phyloP scores from a whole-genome alignment of 2,797 vertebrate genomes.

The Sylvia borin region DNA sequence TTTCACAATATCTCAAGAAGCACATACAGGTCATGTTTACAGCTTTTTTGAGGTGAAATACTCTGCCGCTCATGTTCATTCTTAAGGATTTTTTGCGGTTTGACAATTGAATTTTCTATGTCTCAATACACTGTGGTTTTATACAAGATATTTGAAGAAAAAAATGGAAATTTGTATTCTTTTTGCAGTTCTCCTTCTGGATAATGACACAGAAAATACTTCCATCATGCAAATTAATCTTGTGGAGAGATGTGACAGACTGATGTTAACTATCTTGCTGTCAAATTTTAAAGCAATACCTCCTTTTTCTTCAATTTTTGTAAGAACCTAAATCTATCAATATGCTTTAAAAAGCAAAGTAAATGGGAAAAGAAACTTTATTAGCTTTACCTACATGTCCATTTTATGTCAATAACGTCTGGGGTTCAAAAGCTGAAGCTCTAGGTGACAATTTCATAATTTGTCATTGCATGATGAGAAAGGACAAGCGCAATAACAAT shows the following conservation, averaged over 20 bases:
- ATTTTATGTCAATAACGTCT: not conserved
- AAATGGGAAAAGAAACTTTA: not conserved
- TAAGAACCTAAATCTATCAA: not conserved
- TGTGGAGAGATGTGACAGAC: not conserved
- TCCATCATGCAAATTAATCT: not conserved
- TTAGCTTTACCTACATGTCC: not conserved
- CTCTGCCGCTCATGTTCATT: not conserved
- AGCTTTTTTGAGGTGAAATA: not conserved
- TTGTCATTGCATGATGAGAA: not conserved
- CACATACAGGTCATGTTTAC: not conserved
- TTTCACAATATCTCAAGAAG: not conserved
- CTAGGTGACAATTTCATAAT: not conserved
- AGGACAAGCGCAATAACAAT: not conserved
- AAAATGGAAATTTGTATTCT: not conserved
- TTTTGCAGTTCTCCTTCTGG: not conserved
- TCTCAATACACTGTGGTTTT: not conserved
- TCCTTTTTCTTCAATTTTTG: not conserved
- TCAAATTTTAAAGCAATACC: not conserved
- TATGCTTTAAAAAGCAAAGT: not conserved
- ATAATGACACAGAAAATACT: constrained; percentile 10
- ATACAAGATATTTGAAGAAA: not conserved
- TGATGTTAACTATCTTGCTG: not conserved
- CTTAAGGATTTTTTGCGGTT: not conserved
- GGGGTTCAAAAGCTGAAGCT: not conserved
- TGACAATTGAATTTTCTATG: not conserved